Conservation (phyloP, 2,797 vertebrate genomes). For the Alexandromys oeconomus region DNA sequence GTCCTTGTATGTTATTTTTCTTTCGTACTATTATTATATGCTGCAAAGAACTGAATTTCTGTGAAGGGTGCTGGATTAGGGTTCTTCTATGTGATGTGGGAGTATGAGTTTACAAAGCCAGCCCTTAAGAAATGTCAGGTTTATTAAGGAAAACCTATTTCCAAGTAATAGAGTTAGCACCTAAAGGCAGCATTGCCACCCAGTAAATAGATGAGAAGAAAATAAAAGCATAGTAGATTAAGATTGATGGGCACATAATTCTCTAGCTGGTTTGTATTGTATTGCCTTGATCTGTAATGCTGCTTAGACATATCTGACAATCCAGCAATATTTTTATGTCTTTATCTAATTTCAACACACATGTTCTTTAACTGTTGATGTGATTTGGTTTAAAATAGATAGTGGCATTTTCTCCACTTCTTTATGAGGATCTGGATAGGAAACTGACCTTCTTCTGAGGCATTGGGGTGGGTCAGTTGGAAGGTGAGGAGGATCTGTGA, state of each 20-base stretch:
- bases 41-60: constrained; percentile 36
- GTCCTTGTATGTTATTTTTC: constrained; percentile 61
- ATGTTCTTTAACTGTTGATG: constrained; percentile 72
- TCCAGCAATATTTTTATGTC: constrained; percentile 72
- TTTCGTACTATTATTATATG: constrained; percentile 48
- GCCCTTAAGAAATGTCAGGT: constrained; percentile 77
- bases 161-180: constrained; percentile 78
- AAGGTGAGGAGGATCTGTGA: background rate
- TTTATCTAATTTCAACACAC: constrained; percentile 72
- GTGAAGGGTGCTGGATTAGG: constrained; percentile 72
- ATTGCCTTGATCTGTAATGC: constrained; percentile 61
- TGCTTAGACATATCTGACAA: constrained; percentile 59
- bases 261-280: constrained; percentile 75
- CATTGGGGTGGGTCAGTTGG: background rate
- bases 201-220: constrained; percentile 70
- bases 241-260: constrained; percentile 80
- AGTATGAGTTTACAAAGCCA: constrained; percentile 69
- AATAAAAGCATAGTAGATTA: constrained; percentile 77
- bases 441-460: background rate
- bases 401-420: constrained; percentile 41
- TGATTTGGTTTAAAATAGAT: constrained; percentile 73
- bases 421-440: constrained; percentile 49
- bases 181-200: constrained; percentile 71
- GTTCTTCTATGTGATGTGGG: constrained; percentile 55
- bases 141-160: constrained; percentile 78